Percentiles rank a stretch among this genome's conserved stretches.
phyloP scores from a whole-genome alignment of 2,113 vertebrate species.

The Corydoras sp. region DNA sequence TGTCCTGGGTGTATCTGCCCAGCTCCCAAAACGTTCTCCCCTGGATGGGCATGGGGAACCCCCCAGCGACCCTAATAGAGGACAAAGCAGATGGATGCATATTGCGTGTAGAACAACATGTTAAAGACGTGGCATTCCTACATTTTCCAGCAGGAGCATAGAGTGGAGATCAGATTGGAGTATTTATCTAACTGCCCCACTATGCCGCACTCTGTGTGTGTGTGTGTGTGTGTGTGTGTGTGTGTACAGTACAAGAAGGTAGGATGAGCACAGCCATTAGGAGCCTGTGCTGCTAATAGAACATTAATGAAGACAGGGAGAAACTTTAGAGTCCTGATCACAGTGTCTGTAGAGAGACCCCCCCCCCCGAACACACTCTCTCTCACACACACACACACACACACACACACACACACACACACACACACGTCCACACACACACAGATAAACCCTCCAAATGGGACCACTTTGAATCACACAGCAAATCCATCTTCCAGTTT shows the following conservation, averaged over 20 bases:
- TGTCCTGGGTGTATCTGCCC: too few species aligned
- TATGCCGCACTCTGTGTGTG: neutral
- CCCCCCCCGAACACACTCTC: neutral
- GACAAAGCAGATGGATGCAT: too few species aligned
- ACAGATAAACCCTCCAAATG: constrained; percentile 38
- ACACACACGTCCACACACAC: neutral
- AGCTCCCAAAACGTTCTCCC: too few species aligned
- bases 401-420: neutral
- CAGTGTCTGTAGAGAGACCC: constrained; percentile 17
- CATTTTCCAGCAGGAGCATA: too few species aligned
- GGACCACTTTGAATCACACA: constrained; percentile 50
- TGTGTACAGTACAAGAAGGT: neutral
- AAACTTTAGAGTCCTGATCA: constrained; percentile 10
- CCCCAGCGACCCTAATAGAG: too few species aligned
- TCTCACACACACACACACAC: too few species aligned
- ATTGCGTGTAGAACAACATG: too few species aligned
- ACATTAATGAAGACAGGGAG: constrained; percentile 42
- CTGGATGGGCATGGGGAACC: too few species aligned
- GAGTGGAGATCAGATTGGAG: too few species aligned
- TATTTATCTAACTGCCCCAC: neutral
- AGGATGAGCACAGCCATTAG: constrained; percentile 10
- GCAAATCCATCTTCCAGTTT: constrained; percentile 53
- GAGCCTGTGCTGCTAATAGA: constrained; percentile 32
- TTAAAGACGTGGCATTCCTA: too few species aligned
- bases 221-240: constrained; percentile 18